Conservation (phyloP, 1,140 invertebrate species). For the Ephestia elutella region DNA sequence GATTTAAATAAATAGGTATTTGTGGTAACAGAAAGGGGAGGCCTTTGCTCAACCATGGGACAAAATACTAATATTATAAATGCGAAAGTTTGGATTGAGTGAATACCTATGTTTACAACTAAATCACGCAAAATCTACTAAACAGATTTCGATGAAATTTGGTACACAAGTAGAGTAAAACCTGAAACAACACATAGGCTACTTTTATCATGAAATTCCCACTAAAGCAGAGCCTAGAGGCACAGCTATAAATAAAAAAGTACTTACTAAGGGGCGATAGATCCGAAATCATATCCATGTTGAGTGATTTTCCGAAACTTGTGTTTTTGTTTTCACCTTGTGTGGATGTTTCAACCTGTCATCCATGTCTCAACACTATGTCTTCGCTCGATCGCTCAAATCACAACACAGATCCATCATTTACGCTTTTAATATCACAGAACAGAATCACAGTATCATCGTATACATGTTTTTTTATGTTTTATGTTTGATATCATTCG, state of each 20-base stretch:
- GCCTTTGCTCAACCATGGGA: no score
- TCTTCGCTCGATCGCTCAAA: conserved; percentile 13
- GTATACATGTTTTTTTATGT: conserved; percentile 35
- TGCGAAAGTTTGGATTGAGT: no score
- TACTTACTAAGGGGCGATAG: conserved; percentile 58
- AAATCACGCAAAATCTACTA: no score
- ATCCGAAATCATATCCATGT: conserved; percentile 64
- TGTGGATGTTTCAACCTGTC: conserved; percentile 59
- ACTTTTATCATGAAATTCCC: background rate
- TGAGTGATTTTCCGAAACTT: conserved; percentile 24
- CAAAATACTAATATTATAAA: no score
- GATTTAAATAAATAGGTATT: no score
- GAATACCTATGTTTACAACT: no score
- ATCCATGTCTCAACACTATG: conserved; percentile 61
- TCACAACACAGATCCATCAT: conserved; percentile 14
- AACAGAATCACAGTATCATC: conserved; percentile 23
- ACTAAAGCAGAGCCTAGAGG: no score
- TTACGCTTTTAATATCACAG: background rate
- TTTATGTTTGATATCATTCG: conserved; percentile 14
- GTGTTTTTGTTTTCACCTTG: conserved; percentile 57
- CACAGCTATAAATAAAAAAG: background rate
- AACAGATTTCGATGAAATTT: no score
- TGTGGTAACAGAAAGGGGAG: no score
- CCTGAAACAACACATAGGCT: no score
- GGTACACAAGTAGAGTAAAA: no score